Evolutionary conservation across 1,140 invertebrate species (phyloP), one percentile per base, ranked within the genome.

Genomic region (Kradibia gibbosae): DNA sequence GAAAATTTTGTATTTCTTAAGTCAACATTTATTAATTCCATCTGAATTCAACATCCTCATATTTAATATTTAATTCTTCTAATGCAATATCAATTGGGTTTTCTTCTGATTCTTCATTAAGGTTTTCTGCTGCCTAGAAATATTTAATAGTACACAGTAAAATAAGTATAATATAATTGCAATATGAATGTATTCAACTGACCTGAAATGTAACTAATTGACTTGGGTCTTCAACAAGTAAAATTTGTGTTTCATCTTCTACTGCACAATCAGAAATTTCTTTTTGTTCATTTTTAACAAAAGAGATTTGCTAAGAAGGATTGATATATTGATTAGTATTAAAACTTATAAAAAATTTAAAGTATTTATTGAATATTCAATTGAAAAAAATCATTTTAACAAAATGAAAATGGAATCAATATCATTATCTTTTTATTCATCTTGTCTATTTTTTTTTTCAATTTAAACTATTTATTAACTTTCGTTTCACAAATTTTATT

Each of bases 181-280:
- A 60, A 76, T 60, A 55, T 22, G 50, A 50, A 60, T 42, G 55
- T 20, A 13, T 79, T 67, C 36, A 62, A 76, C 48, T 79, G 57
- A 89, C 89, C 86, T 90, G 88, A 39, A 89, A 83, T 45, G 87
- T 84, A n/a, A 87, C 86, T 15, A 90, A 85, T 85, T 90, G 88
- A 22, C 86, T 87, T 17, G 89, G 83, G 84, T 89, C 87, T 20
- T 88, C 85, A 55, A 90, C 86, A 7, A 90, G 80, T 34, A 90
- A 80, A 83, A 90, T 89, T 72, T 89, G 89, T 10, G 89, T 86
- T 73, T 89, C 87, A 42, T 86, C 86, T 45, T 89, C 89, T 1
- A 75, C 82, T 39, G 82, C 73, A 70, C 86, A 84, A 34, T 88
- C 85, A 13, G 86, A 84, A 75, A 86, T 86, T 36, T 88, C 85